Evolutionary conservation across 2,888 invertebrate genomes (phyloP), one percentile per base, ranked within the genome.

Genomic region (Mimas tiliae): DNA sequence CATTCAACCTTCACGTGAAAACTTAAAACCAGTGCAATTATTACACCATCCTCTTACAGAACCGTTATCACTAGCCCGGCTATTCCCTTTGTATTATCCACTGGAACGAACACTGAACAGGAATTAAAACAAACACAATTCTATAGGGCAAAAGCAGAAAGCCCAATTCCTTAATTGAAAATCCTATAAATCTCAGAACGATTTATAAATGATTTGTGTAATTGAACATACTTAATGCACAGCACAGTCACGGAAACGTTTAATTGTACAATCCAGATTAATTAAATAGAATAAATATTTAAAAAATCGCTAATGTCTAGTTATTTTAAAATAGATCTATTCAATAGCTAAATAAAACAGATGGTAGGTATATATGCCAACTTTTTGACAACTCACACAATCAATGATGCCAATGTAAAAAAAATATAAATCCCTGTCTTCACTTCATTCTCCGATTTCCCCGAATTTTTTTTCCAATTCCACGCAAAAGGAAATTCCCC

Each of bases 361-460:
- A 90, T 89, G 89, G 90, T 86, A 55, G 0, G 8, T 33, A 33
- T 55, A 77, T 77, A 83, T 88, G 91, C 89, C 91, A 91, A 90
- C 86, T 85, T 88, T 88, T 88, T 90, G 90, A 90, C 90, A 89
- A 88, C 85, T 79, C 75, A 79, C 74, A 70, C 53, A 11, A 3
- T 38, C 6, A 64, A 68, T 74, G 70, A 16, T 64, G 64, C 52
- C 38, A 42, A 42, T 27, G 14, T 55, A 45, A 12, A 27, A 27
- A 4, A 1, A 27, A 27, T 27, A 1, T 27, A 27, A 27, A 27
- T 3, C 27, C 27, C 2, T 27, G 27, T 27, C n/a, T n/a, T n/a
- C n/a, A n/a, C n/a, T n/a, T n/a, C n/a, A n/a, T n/a, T n/a, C n/a
- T n/a, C n/a, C n/a, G n/a, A n/a, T n/a, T n/a, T n/a, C n/a, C n/a